Evolutionary conservation across 2,113 vertebrate species (phyloP).

Genomic region (Desmodus rotundus): DNA sequence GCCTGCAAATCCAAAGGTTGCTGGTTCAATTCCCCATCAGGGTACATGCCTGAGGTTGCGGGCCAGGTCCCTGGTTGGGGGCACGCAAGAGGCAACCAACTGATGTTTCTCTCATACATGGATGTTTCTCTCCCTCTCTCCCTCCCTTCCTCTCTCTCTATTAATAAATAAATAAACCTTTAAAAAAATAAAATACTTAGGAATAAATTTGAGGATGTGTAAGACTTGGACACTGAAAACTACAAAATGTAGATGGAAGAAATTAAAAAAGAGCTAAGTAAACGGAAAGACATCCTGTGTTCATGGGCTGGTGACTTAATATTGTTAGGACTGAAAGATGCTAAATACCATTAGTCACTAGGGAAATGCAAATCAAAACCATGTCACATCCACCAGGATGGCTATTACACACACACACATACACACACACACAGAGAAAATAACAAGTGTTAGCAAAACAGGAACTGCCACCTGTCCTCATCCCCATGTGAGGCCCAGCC

Average conservation of each 20-base stretch:
- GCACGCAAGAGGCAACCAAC: too few relatives aligned
- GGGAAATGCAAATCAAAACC: constrained; percentile 17
- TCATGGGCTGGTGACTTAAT: not conserved
- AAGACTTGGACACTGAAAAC: not conserved
- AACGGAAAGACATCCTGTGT: not conserved
- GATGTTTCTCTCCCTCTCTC: too few relatives aligned
- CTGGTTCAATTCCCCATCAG: too few relatives aligned
- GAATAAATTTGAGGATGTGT: not conserved
- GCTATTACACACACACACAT: not conserved
- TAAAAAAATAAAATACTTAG: not conserved
- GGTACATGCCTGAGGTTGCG: too few relatives aligned
- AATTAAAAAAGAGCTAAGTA: not conserved
- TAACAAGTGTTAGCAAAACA: not conserved
- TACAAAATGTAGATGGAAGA: not conserved
- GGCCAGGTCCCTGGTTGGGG: too few relatives aligned
- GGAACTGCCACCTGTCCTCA: not conserved
- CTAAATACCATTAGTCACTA: not conserved
- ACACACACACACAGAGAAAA: not conserved
- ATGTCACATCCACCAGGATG: not conserved
- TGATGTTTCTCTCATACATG: too few relatives aligned
- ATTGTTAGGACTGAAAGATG: not conserved
- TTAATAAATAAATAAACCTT: too few relatives aligned
- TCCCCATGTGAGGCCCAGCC: not conserved
- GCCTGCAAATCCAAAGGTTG: too few relatives aligned
- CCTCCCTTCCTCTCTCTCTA: too few relatives aligned